phyloP scores from a whole-genome alignment of 2,113 vertebrate genomes.

The Cranoglanis bouderius region DNA sequence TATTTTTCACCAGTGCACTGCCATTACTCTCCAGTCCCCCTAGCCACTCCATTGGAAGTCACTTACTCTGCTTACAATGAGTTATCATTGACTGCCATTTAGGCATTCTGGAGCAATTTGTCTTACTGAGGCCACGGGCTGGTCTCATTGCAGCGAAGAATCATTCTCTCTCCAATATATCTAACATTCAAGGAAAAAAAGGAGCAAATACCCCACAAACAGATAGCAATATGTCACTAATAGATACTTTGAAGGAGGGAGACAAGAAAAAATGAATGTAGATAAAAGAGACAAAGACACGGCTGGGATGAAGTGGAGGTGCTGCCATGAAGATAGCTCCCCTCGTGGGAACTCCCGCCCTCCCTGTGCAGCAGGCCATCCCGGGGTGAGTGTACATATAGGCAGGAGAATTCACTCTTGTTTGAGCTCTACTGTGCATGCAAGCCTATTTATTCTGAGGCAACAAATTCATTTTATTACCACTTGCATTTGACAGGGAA shows the following conservation, averaged over 20 bases:
- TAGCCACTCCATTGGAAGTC: constrained; percentile 91
- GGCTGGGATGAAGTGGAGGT: constrained; percentile 53
- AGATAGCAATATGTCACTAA: constrained; percentile 75
- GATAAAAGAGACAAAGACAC: constrained; percentile 68
- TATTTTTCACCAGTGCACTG: constrained; percentile 86
- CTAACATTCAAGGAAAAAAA: constrained; percentile 83
- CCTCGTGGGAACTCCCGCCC: constrained; percentile 36
- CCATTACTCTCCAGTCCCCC: constrained; percentile 90
- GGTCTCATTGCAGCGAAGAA: constrained; percentile 89
- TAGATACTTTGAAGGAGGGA: constrained; percentile 74
- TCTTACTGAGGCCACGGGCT: constrained; percentile 90
- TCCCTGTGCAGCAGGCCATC: constrained; percentile 46
- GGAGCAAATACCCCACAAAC: constrained; percentile 76
- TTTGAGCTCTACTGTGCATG: constrained; percentile 30
- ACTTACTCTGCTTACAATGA: constrained; percentile 94
- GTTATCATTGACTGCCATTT: constrained; percentile 97
- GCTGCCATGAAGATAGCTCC: constrained; percentile 42
- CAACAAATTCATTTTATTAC: constrained; percentile 6
- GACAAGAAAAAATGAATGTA: constrained; percentile 75
- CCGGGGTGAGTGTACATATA: constrained; percentile 10
- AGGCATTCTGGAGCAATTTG: constrained; percentile 89
- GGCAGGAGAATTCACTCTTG: constrained; percentile 30
- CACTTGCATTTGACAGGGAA: background rate
- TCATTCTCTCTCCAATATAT: constrained; percentile 91
- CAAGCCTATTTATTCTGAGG: constrained; percentile 22